Percentiles rank a stretch among this genome's conserved stretches.
Conservation (phyloP, 2,797 vertebrate genomes). For the Pangasius larnaudii region DNA sequence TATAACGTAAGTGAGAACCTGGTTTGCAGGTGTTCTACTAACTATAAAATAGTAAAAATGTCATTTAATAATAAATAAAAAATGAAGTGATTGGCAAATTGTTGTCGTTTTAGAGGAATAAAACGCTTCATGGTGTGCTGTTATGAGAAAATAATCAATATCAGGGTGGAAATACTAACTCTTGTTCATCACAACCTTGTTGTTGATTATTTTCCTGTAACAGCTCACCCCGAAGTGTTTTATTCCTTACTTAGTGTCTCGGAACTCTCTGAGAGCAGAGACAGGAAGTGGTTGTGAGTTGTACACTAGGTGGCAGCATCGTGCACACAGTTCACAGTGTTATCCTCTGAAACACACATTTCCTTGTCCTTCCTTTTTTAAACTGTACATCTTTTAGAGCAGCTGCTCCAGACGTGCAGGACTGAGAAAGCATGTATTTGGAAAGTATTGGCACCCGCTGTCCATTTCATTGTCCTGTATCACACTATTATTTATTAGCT, state of each 20-base stretch:
- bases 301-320: slow-evolving; percentile 45
- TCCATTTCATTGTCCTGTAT: background rate
- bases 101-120: background rate
- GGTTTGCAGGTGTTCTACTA: too few relatives aligned
- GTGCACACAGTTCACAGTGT: background rate
- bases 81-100: background rate
- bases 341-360: background rate
- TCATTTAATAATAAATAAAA: background rate
- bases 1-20: too few relatives aligned
- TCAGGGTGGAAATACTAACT: background rate
- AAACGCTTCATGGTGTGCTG: background rate
- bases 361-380: background rate
- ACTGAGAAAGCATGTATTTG: background rate
- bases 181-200: background rate
- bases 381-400: background rate
- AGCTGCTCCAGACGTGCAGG: background rate
- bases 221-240: background rate
- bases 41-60: background rate
- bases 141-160: too few relatives aligned
- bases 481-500: background rate
- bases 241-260: background rate
- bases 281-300: slow-evolving; percentile 12
- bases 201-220: background rate
- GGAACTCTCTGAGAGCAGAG: background rate
- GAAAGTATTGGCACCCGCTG: slow-evolving; percentile 13